Base-by-base conservation (phyloP, 2,797 vertebrate genomes). In the Hypotaenidia okinawae region DNA sequence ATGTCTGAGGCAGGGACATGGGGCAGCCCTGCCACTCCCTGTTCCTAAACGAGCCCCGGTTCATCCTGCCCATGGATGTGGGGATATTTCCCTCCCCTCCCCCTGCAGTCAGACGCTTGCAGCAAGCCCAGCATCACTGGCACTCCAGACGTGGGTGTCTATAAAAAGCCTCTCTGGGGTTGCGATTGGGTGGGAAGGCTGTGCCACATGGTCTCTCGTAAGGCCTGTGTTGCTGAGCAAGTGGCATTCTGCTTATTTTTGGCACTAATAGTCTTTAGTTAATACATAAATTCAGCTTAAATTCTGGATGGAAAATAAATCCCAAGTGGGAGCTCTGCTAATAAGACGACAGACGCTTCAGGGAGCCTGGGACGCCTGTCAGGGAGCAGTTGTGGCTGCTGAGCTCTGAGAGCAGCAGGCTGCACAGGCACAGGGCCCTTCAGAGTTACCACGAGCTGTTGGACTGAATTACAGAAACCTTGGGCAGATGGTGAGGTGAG, bases 231-330 rank as follows among this genome's bases (percentile, higher is more conserved):
- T 96, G 95, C 96, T 94, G 94, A 96, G 95, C 95, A 93, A 97
- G 93, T 91, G 87, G 92, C 94, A 95, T 97, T 81, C 91, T 63
- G 81, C 93, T 97, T 95, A 97, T 96, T 97, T 97, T 97, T 96
- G 95, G 95, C 91, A 88, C 94, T 96, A 96, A 96, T 96, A 96
- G 95, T 96, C 94, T 97, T 97, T 96, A 96, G 96, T 95, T 97
- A 97, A 97, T 97, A 96, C 93, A 96, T 93, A 94, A 95, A 95
- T 96, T 96, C 96, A 94, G 94, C 94, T 95, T 95, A 88, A 79
- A 95, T 96, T 97, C 95, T 86, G 94, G 92, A 93, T 96, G 95
- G 92, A 91, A 94, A 81, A 95, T 96, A 95, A 96, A 94, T 97
- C 95, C 94, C 95, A 94, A 94, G 94, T 35, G 95, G 92, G 92